Percentiles rank a stretch among this genome's conserved stretches.
Evolutionary conservation across 1,140 invertebrate species (phyloP).

Genomic region (Drosophila equinoxialis): DNA sequence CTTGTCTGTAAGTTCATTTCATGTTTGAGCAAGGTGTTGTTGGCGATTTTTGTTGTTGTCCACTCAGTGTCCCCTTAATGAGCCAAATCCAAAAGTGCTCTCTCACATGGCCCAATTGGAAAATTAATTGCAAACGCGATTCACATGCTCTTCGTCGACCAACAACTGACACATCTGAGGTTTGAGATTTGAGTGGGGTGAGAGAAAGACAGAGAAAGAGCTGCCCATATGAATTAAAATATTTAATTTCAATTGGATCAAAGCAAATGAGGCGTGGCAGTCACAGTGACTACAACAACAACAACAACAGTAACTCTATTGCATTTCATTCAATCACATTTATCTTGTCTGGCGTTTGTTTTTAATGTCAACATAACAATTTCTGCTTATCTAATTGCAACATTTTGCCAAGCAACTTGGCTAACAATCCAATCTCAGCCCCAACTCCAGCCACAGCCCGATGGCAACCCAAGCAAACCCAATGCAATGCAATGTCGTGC

Average conservation of each 20-base stretch:
- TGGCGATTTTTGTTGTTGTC: conserved; percentile 31
- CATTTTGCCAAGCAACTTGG: conserved; percentile 61
- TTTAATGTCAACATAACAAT: conserved; percentile 79
- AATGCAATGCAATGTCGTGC: conserved; percentile 7
- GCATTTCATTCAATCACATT: conserved; percentile 41
- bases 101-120: conserved; percentile 77
- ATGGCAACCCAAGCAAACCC: background rate
- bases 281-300: background rate
- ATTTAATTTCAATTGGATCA: conserved; percentile 39
- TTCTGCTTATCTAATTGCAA: conserved; percentile 81
- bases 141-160: conserved; percentile 25
- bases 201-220: conserved; percentile 24
- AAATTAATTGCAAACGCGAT: conserved; percentile 73
- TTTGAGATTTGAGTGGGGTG: conserved; percentile 47
- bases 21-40: conserved; percentile 64
- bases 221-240: conserved; percentile 62
- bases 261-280: conserved; percentile 28
- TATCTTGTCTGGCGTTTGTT: conserved; percentile 58
- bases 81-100: conserved; percentile 32
- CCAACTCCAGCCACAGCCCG: background rate
- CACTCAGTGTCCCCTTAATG: conserved; percentile 56
- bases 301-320: background rate
- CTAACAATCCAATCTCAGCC: conserved; percentile 1
- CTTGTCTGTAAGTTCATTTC: conserved; percentile 72
- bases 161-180: conserved; percentile 49